phyloP scores from a whole-genome alignment of 2,888 invertebrate genomes.

The Ditula angustiorana region DNA sequence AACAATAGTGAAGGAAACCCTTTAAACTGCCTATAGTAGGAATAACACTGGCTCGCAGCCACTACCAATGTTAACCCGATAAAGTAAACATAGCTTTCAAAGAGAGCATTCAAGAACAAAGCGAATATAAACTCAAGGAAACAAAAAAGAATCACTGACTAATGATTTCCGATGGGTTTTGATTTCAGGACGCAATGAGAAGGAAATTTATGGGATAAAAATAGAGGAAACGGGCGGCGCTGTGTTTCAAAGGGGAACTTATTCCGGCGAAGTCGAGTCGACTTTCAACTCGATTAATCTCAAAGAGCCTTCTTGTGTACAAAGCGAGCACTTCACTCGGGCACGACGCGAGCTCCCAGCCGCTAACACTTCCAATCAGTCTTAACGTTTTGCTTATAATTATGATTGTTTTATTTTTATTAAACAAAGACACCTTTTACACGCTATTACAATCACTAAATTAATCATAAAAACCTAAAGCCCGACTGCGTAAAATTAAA shows the following conservation, averaged over 20 bases:
- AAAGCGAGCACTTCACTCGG: background rate
- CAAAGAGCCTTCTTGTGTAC: background rate
- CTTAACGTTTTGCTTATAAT: too few relatives aligned
- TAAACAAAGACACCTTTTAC: too few relatives aligned
- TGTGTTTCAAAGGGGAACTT: background rate
- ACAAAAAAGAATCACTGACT: background rate
- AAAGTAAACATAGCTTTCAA: background rate
- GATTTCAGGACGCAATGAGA: background rate
- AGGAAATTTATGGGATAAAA: conserved; percentile 3
- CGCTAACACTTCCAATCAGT: too few relatives aligned
- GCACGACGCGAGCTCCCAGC: background rate
- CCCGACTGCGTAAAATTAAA: too few relatives aligned
- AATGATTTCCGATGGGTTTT: conserved; percentile 4
- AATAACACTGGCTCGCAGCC: too few relatives aligned
- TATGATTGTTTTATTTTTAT: too few relatives aligned
- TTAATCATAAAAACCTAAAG: too few relatives aligned
- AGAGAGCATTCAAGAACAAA: background rate
- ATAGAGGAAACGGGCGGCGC: conserved; percentile 7
- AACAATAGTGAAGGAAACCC: too few relatives aligned
- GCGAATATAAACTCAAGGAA: background rate
- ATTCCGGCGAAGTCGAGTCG: conserved; percentile 14
- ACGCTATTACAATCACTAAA: too few relatives aligned
- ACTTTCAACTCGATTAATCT: conserved; percentile 30
- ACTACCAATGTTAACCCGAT: background rate
- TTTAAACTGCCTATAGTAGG: too few relatives aligned